Evolutionary conservation across 1,140 invertebrate species (phyloP).

Genomic region (Leguminivora glycinivorella): DNA sequence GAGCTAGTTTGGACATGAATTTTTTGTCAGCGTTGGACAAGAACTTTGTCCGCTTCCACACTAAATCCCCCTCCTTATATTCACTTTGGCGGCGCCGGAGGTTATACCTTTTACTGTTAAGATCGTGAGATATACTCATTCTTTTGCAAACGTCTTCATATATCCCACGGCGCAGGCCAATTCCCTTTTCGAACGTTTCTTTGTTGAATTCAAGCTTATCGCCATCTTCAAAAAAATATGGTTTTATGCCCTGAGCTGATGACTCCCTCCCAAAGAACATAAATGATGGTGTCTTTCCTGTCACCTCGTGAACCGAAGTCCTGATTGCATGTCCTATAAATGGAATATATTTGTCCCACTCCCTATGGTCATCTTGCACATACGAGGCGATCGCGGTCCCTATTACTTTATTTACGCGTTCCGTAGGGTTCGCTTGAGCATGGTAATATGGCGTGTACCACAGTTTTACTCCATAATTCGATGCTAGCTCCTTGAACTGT

Average conservation of each 20-base stretch:
- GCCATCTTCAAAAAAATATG: not conserved
- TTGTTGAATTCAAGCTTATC: not conserved
- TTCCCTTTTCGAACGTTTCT: not conserved
- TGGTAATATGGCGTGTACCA: constrained; percentile 23
- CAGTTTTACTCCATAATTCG: not conserved
- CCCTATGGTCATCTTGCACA: constrained; percentile 45
- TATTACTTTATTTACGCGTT: constrained; percentile 33
- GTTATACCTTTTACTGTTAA: not conserved
- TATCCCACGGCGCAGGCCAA: not conserved
- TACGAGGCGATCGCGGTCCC: constrained; percentile 48
- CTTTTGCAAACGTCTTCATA: constrained; percentile 1
- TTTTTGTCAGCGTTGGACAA: constrained; percentile 31
- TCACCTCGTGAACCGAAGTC: constrained; percentile 48
- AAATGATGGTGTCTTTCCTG: constrained; percentile 42
- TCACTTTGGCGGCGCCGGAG: not conserved
- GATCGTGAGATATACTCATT: not conserved
- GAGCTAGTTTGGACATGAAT: constrained; percentile 33
- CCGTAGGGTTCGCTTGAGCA: not conserved
- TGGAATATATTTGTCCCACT: constrained; percentile 47
- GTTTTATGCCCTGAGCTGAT: not conserved
- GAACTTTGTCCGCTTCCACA: constrained; percentile 15
- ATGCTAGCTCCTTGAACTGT: not conserved
- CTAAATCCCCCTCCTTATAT: not conserved
- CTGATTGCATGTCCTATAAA: constrained; percentile 42
- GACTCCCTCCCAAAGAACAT: constrained; percentile 31